Conservation (phyloP, 2,113 vertebrate species). For the Lagopus leucura region DNA sequence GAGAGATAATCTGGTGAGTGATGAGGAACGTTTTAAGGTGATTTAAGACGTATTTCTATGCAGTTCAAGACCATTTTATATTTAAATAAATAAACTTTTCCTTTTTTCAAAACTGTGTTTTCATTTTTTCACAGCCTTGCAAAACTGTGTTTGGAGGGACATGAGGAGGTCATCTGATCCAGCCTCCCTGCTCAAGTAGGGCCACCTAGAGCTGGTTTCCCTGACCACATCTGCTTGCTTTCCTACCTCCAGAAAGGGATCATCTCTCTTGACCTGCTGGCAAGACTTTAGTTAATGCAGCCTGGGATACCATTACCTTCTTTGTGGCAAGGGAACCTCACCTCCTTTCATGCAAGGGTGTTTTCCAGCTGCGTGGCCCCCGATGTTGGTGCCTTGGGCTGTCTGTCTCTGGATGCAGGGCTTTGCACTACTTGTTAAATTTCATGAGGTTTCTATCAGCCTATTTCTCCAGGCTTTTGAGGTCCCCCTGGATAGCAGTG, state of each 20-base stretch:
- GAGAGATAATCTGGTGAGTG: not conserved
- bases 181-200: not conserved
- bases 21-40: not conserved
- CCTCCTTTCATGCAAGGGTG: not conserved
- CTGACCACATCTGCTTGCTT: not conserved
- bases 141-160: not conserved
- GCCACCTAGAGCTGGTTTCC: not conserved
- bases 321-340: not conserved
- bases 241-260: not conserved
- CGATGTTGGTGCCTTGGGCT: not conserved
- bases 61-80: constrained; percentile 1
- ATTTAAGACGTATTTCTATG: not conserved
- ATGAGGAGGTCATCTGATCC: not conserved
- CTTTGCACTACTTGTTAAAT: not conserved
- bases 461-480: not conserved
- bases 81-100: not conserved
- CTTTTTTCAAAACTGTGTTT: not conserved
- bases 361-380: not conserved
- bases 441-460: not conserved
- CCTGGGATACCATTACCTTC: rapidly evolving
- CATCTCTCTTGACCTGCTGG: not conserved
- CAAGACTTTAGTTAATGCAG: not conserved
- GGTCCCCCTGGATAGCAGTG: not conserved
- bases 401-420: not conserved
- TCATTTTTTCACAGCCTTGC: not conserved